Conservation (phyloP, 2,797 vertebrate genomes). For the Pterois miles region DNA sequence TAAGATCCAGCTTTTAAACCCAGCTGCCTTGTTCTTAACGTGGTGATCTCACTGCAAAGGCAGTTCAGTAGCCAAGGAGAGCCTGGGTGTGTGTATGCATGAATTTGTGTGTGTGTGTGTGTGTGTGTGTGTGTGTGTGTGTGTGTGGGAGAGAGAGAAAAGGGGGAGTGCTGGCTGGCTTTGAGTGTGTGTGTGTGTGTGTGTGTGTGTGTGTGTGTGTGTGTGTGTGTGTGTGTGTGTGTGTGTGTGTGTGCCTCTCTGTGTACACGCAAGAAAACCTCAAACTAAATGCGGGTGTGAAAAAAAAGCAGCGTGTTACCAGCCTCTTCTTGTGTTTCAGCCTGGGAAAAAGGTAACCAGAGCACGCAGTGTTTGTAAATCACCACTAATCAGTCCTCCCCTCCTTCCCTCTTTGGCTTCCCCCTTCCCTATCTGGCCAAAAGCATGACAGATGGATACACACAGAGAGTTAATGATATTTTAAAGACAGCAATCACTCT, state of each 20-base stretch:
- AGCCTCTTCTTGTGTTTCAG: conserved; percentile 63
- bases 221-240: conserved; percentile 1
- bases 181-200: conserved; percentile 27
- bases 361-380: conserved; percentile 73
- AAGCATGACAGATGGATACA: conserved; percentile 67
- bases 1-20: conserved; percentile 46
- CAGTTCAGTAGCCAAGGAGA: conserved; percentile 79
- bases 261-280: conserved; percentile 51
- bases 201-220: conserved; percentile 24
- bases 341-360: conserved; percentile 71
- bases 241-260: conserved; percentile 29
- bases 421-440: conserved; percentile 53
- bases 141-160: conserved; percentile 22
- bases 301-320: conserved; percentile 28
- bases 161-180: conserved; percentile 32
- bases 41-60: conserved; percentile 81
- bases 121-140: conserved; percentile 22
- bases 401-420: conserved; percentile 28
- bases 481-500: conserved; percentile 72
- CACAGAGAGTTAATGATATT: conserved; percentile 70
- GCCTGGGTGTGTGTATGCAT: conserved; percentile 63
- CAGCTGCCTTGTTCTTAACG: conserved; percentile 63
- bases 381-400: conserved; percentile 66
- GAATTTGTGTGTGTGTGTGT: conserved; percentile 39
- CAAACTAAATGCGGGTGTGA: conserved; percentile 56